Base-by-base conservation (phyloP, 1,140 invertebrate species). In the Brachionus angularis region DNA sequence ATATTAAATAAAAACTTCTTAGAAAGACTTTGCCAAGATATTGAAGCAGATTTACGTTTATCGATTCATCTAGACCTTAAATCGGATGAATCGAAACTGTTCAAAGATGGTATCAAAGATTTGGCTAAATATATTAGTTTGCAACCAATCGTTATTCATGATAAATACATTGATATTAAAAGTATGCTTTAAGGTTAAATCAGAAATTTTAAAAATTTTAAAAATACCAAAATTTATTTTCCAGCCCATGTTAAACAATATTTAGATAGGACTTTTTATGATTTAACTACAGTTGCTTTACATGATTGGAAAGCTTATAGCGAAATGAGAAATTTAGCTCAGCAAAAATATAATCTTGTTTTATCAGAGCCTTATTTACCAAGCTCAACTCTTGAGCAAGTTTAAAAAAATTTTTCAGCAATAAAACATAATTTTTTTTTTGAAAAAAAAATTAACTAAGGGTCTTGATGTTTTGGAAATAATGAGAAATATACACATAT, bases 301-400 rank as follows among this genome's bases (percentile, higher is more conserved):
- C 93, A 97, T 76, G 93, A 98, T 81, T 98, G 94, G 92, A 90
- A 91, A 80, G 95, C 92, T 0, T 98, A 97, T 79, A 88, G 89
- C 34, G 91, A 93, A 80, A 98, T 99, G 95, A 86, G 93, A 73
- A 88, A 89, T 76, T 85, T 98, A 77, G 95, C 93, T 1, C 84
- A 87, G 75, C 87, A 90, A 53, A 92, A 94, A 78, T 89, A 92
- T 76, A 86, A 87, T 34, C 78, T 98, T 31, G 82, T 86, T 18
- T 88, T 91, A 0, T 85, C 92, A 2, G 89, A 95, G 77, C 90
- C 94, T 77, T 88, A 94, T 80, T 83, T 99, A 39, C 96, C 96
- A 7, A 94, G 91, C 75, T 93, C 98, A 81, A 95, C 91, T 2
- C 83, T 98, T 42, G 94, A 98, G 80, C 93, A 95, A 79, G 86